Conservation (phyloP, 1,140 invertebrate genomes). For the Drosophila nigrodunni region DNA sequence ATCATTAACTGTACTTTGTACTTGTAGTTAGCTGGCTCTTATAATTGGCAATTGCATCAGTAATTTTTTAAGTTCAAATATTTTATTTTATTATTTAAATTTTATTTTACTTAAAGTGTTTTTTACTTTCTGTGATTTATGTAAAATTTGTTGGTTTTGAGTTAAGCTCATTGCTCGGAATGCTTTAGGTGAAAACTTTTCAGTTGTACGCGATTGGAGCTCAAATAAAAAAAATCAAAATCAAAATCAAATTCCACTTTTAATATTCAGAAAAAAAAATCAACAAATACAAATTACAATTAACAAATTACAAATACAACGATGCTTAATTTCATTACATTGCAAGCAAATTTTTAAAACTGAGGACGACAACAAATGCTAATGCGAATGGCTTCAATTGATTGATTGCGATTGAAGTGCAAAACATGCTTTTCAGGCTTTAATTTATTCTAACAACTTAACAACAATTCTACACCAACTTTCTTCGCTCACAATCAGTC, state of each 20-base stretch:
- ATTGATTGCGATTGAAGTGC: constrained; percentile 32
- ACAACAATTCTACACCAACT: constrained; percentile 13
- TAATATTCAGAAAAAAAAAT: constrained; percentile 5
- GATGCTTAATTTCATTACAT: constrained; percentile 49
- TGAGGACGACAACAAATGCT: constrained; percentile 43
- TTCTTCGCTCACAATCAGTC: constrained; percentile 43
- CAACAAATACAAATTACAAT: constrained; percentile 31
- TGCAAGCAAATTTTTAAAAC: constrained; percentile 44
- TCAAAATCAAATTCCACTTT: constrained; percentile 29
- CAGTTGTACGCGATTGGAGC: constrained; percentile 49
- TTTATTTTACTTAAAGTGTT: constrained; percentile 25
- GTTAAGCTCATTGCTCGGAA: constrained; percentile 80
- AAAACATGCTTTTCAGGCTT: constrained; percentile 40
- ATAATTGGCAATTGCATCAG: constrained; percentile 52
- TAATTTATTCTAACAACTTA: neutral
- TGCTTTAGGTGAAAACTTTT: constrained; percentile 78
- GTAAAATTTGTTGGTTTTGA: constrained; percentile 45
- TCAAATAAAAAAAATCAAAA: constrained; percentile 44
- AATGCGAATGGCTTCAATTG: constrained; percentile 20
- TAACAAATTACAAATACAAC: constrained; percentile 43
- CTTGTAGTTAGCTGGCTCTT: constrained; percentile 58
- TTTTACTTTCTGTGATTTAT: constrained; percentile 26
- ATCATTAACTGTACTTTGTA: constrained; percentile 24
- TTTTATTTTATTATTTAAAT: constrained; percentile 16
- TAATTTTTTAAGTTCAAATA: constrained; percentile 19